Conservation (phyloP, 2,797 vertebrate genomes). For the Pangasius mekongensis region DNA sequence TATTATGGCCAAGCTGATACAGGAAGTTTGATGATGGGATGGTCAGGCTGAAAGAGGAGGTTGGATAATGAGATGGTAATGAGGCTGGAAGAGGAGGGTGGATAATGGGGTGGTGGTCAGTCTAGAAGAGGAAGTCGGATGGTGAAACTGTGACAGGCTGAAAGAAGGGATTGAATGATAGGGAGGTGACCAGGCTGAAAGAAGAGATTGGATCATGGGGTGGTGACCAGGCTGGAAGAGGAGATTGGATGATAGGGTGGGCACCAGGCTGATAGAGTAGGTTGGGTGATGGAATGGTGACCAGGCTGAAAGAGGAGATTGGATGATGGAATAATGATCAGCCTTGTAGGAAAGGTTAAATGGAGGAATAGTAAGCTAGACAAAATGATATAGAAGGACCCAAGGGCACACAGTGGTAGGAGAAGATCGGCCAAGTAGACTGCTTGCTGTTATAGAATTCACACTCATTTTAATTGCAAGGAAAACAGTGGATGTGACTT, state of each 20-base stretch:
- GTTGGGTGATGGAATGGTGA: neutral
- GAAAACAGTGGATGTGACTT: neutral
- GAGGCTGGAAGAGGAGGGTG: neutral
- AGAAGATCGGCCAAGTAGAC: neutral
- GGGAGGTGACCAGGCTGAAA: neutral
- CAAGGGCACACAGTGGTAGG: too few relatives aligned
- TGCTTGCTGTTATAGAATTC: neutral
- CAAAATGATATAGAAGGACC: neutral
- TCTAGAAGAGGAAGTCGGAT: neutral
- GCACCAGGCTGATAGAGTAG: neutral
- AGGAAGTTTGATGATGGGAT: neutral
- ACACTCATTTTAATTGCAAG: neutral
- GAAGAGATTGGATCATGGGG: neutral
- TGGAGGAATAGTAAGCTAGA: neutral
- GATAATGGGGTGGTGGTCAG: neutral
- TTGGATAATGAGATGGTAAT: neutral
- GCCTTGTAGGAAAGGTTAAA: neutral
- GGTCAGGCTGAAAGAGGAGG: neutral
- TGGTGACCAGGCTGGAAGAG: neutral
- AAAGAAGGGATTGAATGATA: neutral
- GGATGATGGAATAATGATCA: neutral
- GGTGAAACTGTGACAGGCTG: neutral
- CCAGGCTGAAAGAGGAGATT: neutral
- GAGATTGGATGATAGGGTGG: neutral
- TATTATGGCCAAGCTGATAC: neutral